A percentile compares a stretch with the other conserved stretches of the same genome.
Conservation (phyloP, 2,888 invertebrate genomes). For the Pelosia muscerda region DNA sequence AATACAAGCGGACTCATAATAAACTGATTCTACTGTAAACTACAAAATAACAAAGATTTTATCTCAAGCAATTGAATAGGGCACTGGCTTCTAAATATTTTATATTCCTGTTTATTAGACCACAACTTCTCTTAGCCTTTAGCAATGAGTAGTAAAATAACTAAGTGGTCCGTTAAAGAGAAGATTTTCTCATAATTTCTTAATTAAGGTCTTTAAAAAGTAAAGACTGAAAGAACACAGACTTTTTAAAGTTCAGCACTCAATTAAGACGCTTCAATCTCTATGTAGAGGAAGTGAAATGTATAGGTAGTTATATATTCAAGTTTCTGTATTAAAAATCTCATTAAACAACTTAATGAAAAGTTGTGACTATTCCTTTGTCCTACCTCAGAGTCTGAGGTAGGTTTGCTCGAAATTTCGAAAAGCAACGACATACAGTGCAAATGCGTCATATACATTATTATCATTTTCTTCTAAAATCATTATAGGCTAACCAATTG, state of each 20-base stretch:
- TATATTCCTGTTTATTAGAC: conserved; percentile 3
- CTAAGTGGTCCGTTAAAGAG: neutral
- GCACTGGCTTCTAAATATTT: conserved; percentile 5
- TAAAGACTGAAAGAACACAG: neutral
- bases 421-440: neutral
- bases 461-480: neutral
- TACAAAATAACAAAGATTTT: neutral
- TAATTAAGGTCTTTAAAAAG: neutral
- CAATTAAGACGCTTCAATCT: conserved; percentile 4
- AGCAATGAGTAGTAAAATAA: conserved; percentile 5
- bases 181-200: neutral
- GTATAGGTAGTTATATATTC: conserved; percentile 4
- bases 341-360: conserved; percentile 3
- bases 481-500: neutral
- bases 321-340: conserved; percentile 2
- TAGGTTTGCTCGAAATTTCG: neutral
- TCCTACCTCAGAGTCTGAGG: no score
- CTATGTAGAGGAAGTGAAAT: neutral
- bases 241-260: conserved; percentile 6
- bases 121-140: neutral
- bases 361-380: no score
- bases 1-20: no score
- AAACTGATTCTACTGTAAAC: no score
- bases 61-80: neutral
- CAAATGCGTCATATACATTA: neutral